Evolutionary conservation across 1,140 invertebrate genomes (phyloP).

Genomic region (Lepidurus arcticus): DNA sequence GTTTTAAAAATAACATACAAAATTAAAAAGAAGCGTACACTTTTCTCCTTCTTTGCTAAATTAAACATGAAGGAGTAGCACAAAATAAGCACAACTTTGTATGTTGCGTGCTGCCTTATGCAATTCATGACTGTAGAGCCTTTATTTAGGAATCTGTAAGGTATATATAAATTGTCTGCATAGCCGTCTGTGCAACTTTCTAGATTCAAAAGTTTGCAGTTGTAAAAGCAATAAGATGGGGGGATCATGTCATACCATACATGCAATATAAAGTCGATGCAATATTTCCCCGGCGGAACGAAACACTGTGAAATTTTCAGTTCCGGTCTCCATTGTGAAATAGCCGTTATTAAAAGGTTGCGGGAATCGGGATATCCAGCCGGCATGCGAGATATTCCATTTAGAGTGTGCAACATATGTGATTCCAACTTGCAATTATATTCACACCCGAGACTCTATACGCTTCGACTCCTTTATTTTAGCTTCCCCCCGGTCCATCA

Average conservation of each 20-base stretch:
- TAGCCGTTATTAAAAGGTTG: not conserved
- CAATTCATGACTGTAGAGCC: no score
- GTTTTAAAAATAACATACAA: no score
- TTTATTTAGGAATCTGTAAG: no score
- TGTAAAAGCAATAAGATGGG: not conserved
- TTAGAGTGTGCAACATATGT: not conserved
- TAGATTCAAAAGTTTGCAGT: not conserved
- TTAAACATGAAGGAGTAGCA: no score
- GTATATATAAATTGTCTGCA: no score
- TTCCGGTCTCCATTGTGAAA: not conserved
- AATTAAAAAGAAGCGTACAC: no score
- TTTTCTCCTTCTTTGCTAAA: no score
- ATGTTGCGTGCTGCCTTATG: no score
- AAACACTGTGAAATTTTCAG: not conserved
- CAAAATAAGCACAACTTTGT: no score
- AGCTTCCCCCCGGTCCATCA: not conserved
- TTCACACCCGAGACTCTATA: no score
- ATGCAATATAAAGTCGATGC: not conserved
- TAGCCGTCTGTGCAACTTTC: no score
- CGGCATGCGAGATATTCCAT: not conserved
- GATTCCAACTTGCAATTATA: not conserved
- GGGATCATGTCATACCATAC: not conserved
- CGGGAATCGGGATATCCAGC: not conserved
- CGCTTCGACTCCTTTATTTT: not conserved
- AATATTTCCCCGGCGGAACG: constrained; percentile 3